These are phyloP conservation scores for Tokudaia muenninki DNA, from an alignment of 2,797 vertebrate genomes.

Conservation along the genomic window DNA sequence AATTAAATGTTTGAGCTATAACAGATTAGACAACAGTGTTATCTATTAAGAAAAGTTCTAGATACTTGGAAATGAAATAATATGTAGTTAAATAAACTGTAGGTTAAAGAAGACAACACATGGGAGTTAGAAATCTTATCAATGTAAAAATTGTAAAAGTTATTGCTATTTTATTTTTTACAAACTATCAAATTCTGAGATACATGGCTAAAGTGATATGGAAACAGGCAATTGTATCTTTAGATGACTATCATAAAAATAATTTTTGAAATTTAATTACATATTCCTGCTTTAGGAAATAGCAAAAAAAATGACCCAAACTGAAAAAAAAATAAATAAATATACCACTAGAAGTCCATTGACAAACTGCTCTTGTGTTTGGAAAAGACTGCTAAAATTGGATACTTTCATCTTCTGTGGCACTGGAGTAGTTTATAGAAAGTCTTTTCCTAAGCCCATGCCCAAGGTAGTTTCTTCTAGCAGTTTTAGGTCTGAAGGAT, in stretches of 20 bases:
- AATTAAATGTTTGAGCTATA: neutral
- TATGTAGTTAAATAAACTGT: neutral
- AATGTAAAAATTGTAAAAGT: neutral
- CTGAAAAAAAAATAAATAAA: neutral
- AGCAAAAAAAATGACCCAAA: neutral
- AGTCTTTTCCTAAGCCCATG: neutral
- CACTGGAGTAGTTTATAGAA: neutral
- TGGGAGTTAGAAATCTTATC: constrained; percentile 12
- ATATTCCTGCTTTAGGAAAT: neutral
- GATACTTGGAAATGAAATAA: constrained; percentile 32
- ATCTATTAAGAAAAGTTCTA: neutral
- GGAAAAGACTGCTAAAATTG: neutral
- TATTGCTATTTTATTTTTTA: neutral
- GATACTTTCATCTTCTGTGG: neutral
- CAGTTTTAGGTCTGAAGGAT: neutral
- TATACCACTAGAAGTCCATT: neutral
- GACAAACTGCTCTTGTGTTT: neutral
- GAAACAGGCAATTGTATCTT: neutral
- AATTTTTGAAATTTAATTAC: neutral
- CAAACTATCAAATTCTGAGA: neutral
- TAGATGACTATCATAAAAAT: neutral
- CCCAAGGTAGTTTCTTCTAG: neutral
- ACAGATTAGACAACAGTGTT: neutral
- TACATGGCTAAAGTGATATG: neutral
- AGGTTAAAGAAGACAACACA: constrained; percentile 1